Conservation (phyloP, 1,140 invertebrate genomes). For the Cydia fagiglandana region DNA sequence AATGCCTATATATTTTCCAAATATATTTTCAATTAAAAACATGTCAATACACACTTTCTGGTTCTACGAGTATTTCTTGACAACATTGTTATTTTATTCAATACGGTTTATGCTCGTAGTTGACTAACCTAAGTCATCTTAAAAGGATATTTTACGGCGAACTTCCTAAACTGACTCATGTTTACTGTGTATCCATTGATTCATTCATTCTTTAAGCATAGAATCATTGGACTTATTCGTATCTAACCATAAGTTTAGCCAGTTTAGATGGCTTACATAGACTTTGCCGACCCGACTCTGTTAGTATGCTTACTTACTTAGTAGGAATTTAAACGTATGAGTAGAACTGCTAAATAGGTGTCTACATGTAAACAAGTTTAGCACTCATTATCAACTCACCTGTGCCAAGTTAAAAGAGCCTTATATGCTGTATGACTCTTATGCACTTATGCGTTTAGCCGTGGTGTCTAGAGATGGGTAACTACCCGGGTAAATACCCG, state of each 20-base stretch:
- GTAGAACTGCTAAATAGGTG: neutral
- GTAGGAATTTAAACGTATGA: too few relatives aligned
- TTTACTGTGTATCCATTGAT: neutral
- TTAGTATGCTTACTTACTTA: too few relatives aligned
- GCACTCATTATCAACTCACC: slow-evolving; percentile 11
- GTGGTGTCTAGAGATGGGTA: too few relatives aligned
- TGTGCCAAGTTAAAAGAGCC: neutral
- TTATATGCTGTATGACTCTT: neutral
- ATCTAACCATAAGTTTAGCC: neutral
- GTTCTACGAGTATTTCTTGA: too few relatives aligned
- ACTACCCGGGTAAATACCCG: too few relatives aligned
- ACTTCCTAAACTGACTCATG: slow-evolving; percentile 1
- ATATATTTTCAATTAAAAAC: too few relatives aligned
- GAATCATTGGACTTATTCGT: neutral
- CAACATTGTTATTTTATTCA: too few relatives aligned
- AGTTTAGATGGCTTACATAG: neutral
- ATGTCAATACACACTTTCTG: too few relatives aligned
- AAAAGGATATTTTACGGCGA: neutral
- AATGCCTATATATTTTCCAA: too few relatives aligned
- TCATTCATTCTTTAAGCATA: slow-evolving; percentile 11
- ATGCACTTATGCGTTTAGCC: neutral
- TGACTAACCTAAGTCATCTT: neutral
- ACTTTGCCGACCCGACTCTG: too few relatives aligned
- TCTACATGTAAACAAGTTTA: slow-evolving; percentile 24
- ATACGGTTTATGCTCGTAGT: neutral